Evolutionary conservation across 2,797 vertebrate species (phyloP).

Genomic region (Helicolenus hilgendorfi): DNA sequence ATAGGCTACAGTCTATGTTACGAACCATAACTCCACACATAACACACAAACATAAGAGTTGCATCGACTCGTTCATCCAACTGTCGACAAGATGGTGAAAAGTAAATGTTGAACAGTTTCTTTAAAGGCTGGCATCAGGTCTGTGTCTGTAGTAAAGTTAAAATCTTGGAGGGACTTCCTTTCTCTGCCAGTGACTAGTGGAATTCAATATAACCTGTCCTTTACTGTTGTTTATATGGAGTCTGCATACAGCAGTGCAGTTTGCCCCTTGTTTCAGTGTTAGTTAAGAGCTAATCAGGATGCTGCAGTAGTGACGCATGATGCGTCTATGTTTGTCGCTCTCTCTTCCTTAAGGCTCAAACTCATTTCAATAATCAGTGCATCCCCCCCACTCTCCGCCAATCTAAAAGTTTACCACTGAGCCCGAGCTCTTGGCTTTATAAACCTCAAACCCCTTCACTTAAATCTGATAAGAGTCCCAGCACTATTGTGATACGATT

Average conservation of each 20-base stretch:
- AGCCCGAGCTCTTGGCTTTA: constrained; percentile 72
- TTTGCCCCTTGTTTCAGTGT: constrained; percentile 27
- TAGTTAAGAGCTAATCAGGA: constrained; percentile 27
- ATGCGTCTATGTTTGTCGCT: constrained; percentile 28
- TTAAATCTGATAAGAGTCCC: constrained; percentile 89
- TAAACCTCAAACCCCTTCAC: constrained; percentile 74
- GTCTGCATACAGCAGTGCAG: constrained; percentile 2
- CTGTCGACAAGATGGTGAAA: neutral
- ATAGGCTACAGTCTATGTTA: too few species aligned
- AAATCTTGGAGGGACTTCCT: neutral
- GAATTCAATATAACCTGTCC: neutral
- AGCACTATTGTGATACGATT: constrained; percentile 87
- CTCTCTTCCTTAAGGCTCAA: constrained; percentile 38
- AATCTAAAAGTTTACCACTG: constrained; percentile 75
- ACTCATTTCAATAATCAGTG: constrained; percentile 67
- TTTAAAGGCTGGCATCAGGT: neutral
- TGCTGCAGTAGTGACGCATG: neutral
- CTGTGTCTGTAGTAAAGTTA: neutral
- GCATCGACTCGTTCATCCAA: neutral
- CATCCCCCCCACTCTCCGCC: neutral
- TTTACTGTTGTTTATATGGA: neutral
- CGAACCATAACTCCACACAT: neutral
- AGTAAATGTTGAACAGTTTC: neutral
- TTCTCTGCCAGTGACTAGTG: neutral
- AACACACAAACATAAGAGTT: neutral